Conservation (phyloP, 2,113 vertebrate species). For the Egretta garzetta region DNA sequence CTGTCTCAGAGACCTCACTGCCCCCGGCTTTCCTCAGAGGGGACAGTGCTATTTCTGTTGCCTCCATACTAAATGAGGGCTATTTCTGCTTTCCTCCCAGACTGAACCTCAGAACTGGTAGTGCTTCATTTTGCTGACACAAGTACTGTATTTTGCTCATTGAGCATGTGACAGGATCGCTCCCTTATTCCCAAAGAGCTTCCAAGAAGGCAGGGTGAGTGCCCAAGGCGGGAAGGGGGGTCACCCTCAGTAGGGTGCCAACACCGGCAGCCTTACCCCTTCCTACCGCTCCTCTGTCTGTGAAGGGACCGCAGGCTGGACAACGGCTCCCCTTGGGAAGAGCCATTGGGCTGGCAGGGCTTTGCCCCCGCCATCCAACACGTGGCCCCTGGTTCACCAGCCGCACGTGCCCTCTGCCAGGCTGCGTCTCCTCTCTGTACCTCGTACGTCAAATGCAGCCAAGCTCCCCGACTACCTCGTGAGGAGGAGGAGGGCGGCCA, state of each 20-base stretch:
- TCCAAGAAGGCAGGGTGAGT: not conserved
- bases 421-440: not conserved
- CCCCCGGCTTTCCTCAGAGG: not conserved
- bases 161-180: not conserved
- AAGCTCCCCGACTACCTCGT: not conserved
- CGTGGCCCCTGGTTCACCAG: accelerated
- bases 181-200: constrained; percentile 17
- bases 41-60: not conserved
- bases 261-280: not conserved
- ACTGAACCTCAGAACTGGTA: not conserved
- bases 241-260: not conserved
- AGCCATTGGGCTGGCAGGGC: not conserved
- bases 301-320: not conserved
- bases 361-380: accelerated
- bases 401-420: not conserved
- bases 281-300: not conserved
- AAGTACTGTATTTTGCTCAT: constrained; percentile 58
- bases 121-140: not conserved
- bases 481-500: not conserved
- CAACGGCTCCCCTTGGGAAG: accelerated
- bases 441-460: not conserved
- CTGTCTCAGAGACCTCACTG: not conserved
- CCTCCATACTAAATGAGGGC: not conserved
- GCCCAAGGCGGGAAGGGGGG: not conserved
- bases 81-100: not conserved